Evolutionary conservation across 92 coral and sea anemone genomes (phyloP).

Genomic region (Pocillopora meandrina): DNA sequence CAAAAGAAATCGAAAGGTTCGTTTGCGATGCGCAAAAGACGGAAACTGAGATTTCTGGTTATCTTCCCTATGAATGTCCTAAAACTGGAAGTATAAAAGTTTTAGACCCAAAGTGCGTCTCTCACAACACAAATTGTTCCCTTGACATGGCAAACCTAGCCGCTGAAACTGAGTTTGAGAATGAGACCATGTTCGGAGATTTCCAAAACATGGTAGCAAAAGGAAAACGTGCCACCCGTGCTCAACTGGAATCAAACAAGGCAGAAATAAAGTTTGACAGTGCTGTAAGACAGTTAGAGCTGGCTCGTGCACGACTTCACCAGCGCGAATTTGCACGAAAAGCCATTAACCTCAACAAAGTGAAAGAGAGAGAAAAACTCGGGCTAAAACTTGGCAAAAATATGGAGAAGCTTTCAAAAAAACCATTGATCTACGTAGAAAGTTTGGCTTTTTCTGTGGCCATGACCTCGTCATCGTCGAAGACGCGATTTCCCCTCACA

Average conservation of each 20-base stretch:
- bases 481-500: conserved; percentile 47
- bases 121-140: conserved; percentile 9
- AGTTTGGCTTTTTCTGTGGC: conserved; percentile 44
- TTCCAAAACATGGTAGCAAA: conserved; percentile 27
- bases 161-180: neutral
- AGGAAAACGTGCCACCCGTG: conserved; percentile 24
- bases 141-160: neutral
- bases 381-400: conserved; percentile 52
- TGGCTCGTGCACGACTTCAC: conserved; percentile 38
- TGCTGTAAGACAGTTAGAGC: conserved; percentile 40
- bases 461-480: conserved; percentile 30
- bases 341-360: conserved; percentile 32
- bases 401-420: conserved; percentile 19
- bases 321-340: conserved; percentile 46
- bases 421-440: conserved; percentile 41
- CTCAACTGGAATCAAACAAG: conserved; percentile 45
- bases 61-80: conserved; percentile 32
- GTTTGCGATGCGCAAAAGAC: neutral
- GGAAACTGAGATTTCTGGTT: conserved; percentile 8
- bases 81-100: conserved; percentile 2
- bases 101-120: conserved; percentile 41
- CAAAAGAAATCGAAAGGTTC: neutral
- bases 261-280: conserved; percentile 45
- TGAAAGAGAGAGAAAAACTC: conserved; percentile 38
- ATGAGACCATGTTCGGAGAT: conserved; percentile 13